These are phyloP conservation scores for Enteromius argenteus DNA, from an alignment of 2,797 vertebrate species.

Conservation along the genomic window DNA sequence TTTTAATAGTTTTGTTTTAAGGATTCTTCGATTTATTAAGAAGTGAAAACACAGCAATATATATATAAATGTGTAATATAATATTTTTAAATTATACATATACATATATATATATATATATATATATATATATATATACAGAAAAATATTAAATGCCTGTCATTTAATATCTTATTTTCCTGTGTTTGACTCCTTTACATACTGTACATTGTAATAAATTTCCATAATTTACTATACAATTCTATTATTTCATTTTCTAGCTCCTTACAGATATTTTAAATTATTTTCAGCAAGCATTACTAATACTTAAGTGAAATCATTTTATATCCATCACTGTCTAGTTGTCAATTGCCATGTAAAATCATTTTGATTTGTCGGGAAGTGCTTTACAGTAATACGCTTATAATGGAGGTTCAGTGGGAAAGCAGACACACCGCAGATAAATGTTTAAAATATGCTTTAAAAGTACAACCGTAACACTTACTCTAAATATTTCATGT, in stretches of 20 bases:
- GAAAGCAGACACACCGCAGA: background rate
- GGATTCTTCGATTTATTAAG: background rate
- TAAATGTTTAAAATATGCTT: slow-evolving; percentile 3
- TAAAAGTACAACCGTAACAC: background rate
- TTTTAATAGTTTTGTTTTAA: background rate
- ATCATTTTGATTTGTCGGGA: background rate
- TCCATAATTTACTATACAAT: too few relatives aligned
- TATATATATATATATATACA: too few relatives aligned
- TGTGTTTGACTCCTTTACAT: background rate
- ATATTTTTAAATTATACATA: too few relatives aligned
- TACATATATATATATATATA: too few relatives aligned
- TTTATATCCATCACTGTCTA: background rate
- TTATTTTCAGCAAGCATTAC: background rate
- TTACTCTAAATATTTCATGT: slow-evolving; percentile 1
- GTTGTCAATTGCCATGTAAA: background rate
- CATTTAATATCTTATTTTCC: background rate
- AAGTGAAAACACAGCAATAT: background rate
- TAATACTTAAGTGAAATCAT: background rate
- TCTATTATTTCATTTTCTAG: background rate
- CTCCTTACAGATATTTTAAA: background rate
- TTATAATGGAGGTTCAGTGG: background rate
- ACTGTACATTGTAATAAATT: too few relatives aligned
- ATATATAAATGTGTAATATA: too few relatives aligned
- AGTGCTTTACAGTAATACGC: slow-evolving; percentile 7
- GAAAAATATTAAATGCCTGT: too few relatives aligned